Evolutionary conservation across 1,140 invertebrate genomes (phyloP).

Genomic region (Aphidius ervi): DNA sequence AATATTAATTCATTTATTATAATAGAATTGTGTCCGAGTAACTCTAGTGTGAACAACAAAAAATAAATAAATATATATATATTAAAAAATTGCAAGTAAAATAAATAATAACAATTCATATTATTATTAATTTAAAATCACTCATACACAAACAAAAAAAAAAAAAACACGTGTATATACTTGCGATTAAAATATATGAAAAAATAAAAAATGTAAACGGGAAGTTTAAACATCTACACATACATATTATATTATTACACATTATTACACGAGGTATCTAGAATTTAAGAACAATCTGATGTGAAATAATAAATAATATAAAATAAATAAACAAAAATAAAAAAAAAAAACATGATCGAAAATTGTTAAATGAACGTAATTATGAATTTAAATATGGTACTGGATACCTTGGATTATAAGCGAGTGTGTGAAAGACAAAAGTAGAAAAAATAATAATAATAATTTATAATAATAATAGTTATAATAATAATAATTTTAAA

Average conservation of each 20-base stretch:
- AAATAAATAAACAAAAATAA: not conserved
- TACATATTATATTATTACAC: too few species aligned
- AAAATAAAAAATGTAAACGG: not conserved
- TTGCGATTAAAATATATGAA: slow-evolving; percentile 1
- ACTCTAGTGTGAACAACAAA: slow-evolving; percentile 12
- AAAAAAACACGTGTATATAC: not conserved
- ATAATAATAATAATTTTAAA: slow-evolving; percentile 5
- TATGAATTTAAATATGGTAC: slow-evolving; percentile 1
- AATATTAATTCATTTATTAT: slow-evolving; percentile 21
- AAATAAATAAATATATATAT: slow-evolving; percentile 10
- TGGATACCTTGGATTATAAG: slow-evolving; percentile 5
- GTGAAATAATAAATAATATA: not conserved
- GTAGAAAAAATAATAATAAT: slow-evolving; percentile 8
- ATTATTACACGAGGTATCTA: slow-evolving; percentile 3
- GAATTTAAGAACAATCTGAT: not conserved
- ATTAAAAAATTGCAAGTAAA: slow-evolving; percentile 2
- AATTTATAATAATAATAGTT: slow-evolving; percentile 1
- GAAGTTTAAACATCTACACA: not conserved
- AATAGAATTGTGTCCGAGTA: slow-evolving; percentile 13
- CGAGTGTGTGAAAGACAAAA: not conserved
- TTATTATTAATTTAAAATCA: not conserved
- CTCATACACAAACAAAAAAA: slow-evolving; percentile 1
- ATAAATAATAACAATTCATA: slow-evolving; percentile 3
- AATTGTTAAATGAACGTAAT: not conserved
- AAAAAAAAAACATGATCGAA: not conserved